phyloP scores from a whole-genome alignment of 2,113 vertebrate genomes.

The Crotophaga sulcirostris region DNA sequence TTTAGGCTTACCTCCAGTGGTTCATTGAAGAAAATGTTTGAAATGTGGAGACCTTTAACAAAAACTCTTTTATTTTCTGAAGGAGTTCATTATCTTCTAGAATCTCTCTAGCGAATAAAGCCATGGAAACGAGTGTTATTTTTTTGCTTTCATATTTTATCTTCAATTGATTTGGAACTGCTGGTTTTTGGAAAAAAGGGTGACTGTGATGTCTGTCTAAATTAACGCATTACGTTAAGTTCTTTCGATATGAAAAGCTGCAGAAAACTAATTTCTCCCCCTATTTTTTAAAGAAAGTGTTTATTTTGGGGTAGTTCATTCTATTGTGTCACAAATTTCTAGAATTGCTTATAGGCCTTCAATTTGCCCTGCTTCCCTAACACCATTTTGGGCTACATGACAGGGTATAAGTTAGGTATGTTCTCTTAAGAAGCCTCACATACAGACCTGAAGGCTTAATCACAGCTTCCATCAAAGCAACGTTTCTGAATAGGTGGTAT shows the following conservation, averaged over 20 bases:
- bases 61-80: neutral
- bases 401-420: fast-evolving
- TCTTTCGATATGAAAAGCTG: neutral
- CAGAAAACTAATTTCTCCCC: neutral
- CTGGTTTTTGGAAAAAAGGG: fast-evolving
- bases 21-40: neutral
- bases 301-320: neutral
- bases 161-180: neutral
- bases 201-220: neutral
- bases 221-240: neutral
- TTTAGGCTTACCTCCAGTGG: neutral
- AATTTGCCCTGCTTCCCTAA: neutral
- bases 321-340: neutral
- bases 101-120: neutral
- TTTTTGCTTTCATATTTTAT: neutral
- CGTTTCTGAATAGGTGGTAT: neutral
- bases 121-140: neutral
- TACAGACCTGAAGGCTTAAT: neutral
- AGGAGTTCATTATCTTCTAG: neutral
- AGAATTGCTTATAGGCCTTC: neutral
- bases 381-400: neutral
- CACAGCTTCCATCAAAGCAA: neutral
- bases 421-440: neutral
- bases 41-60: neutral
- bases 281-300: too few species aligned